Evolutionary conservation across 2,888 invertebrate species (phyloP).

Genomic region (Ceraclea dissimilis): DNA sequence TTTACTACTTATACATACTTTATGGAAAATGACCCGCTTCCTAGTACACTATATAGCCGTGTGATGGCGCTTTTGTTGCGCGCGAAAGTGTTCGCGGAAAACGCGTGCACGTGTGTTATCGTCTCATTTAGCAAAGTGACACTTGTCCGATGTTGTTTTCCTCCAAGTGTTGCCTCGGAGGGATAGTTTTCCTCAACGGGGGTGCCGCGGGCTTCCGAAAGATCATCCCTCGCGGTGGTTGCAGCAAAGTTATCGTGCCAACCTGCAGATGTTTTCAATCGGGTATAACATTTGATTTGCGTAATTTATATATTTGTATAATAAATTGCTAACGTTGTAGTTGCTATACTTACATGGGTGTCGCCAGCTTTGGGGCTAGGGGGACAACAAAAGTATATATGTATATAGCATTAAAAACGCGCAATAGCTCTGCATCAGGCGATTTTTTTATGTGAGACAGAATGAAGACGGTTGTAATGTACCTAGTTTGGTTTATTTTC

Average conservation of each 20-base stretch:
- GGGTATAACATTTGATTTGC: background rate
- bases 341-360: too few species aligned
- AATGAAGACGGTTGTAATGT: too few species aligned
- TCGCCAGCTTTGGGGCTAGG: too few species aligned
- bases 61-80: slow-evolving; percentile 14
- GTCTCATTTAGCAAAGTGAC: slow-evolving; percentile 21
- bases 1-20: background rate
- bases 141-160: slow-evolving; percentile 23
- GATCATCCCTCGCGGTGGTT: slow-evolving; percentile 11
- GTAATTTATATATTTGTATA: too few species aligned
- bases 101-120: slow-evolving; percentile 19
- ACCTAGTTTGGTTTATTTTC: too few species aligned
- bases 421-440: too few species aligned
- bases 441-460: too few species aligned
- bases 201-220: slow-evolving; percentile 17
- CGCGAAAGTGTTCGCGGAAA: slow-evolving; percentile 17
- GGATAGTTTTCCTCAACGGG: slow-evolving; percentile 14
- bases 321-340: background rate
- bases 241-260: background rate
- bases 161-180: slow-evolving; percentile 16
- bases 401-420: too few species aligned
- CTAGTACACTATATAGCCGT: slow-evolving; percentile 9
- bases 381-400: too few species aligned
- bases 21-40: slow-evolving; percentile 11
- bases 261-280: background rate